phyloP scores from a whole-genome alignment of 2,888 invertebrate species.

The Agrochola circellaris region DNA sequence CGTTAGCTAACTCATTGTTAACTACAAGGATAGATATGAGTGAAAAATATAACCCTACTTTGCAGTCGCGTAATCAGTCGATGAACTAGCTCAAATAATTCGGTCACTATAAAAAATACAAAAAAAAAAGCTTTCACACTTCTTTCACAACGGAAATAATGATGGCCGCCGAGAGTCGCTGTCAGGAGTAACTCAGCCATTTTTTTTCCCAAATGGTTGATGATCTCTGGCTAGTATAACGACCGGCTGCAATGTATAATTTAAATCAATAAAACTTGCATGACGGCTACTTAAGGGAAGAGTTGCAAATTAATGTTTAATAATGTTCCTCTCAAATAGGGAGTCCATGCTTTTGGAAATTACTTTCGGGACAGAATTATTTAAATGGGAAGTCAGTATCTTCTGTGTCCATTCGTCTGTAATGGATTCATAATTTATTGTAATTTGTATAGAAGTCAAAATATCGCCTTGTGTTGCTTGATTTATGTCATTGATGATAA shows the following conservation, averaged over 20 bases:
- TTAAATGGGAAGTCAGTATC: neutral
- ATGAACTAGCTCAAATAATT: neutral
- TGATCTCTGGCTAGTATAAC: slow-evolving; percentile 40
- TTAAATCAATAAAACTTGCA: slow-evolving; percentile 76
- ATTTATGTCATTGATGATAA: too few relatives aligned
- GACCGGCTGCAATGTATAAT: slow-evolving; percentile 67
- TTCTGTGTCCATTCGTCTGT: neutral
- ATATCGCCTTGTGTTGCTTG: neutral
- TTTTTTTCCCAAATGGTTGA: slow-evolving; percentile 26
- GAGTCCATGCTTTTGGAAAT: slow-evolving; percentile 6
- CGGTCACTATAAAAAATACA: neutral
- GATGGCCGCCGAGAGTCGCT: neutral
- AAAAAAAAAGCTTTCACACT: neutral
- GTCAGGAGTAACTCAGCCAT: neutral
- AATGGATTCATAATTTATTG: neutral
- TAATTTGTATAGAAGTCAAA: neutral
- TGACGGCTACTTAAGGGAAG: slow-evolving; percentile 67
- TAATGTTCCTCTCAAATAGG: slow-evolving; percentile 42
- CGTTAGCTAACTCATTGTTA: too few relatives aligned
- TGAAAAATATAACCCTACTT: neutral
- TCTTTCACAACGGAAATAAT: neutral
- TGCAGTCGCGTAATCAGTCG: neutral
- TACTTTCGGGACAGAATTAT: neutral
- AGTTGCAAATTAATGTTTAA: slow-evolving; percentile 71
- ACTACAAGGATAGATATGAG: too few relatives aligned